phyloP scores from a whole-genome alignment of 2,797 vertebrate species.

The Poecilia gillii region DNA sequence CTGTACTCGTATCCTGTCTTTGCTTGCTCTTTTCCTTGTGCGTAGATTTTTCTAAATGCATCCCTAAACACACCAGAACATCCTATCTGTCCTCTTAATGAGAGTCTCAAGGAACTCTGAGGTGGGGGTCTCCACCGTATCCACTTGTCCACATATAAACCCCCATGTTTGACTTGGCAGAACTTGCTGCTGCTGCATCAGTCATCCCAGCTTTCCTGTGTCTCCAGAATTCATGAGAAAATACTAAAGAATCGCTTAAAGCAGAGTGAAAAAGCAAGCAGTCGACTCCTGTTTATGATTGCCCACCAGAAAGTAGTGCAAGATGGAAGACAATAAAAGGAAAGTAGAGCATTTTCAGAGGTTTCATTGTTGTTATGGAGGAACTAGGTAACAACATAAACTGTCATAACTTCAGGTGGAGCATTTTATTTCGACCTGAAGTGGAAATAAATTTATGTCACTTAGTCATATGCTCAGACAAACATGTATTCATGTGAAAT shows the following conservation, averaged over 20 bases:
- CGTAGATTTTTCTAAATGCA: constrained; percentile 23
- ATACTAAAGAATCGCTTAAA: constrained; percentile 73
- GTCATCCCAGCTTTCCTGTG: constrained; percentile 74
- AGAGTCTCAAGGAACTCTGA: constrained; percentile 42
- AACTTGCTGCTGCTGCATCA: constrained; percentile 35
- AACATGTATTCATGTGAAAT: background rate
- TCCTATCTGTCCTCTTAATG: constrained; percentile 60
- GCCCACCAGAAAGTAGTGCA: constrained; percentile 44
- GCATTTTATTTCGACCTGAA: background rate
- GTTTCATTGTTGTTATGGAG: background rate
- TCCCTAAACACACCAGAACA: constrained; percentile 32
- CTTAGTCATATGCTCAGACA: background rate
- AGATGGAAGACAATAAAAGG: constrained; percentile 12
- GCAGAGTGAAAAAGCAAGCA: constrained; percentile 52
- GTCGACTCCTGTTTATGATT: constrained; percentile 55
- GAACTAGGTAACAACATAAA: background rate
- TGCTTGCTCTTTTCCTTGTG: background rate
- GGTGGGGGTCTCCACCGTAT: constrained; percentile 36
- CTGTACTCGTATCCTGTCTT: constrained; percentile 5
- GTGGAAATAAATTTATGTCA: background rate
- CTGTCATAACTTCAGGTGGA: background rate
- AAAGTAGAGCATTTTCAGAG: background rate
- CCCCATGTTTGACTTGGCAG: constrained; percentile 79
- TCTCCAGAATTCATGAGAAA: constrained; percentile 61
- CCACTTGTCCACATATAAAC: constrained; percentile 79